A percentile compares a stretch with the other conserved stretches of the same genome.
phyloP scores from a whole-genome alignment of 1,140 invertebrate genomes.

The Coptotermes formosanus region DNA sequence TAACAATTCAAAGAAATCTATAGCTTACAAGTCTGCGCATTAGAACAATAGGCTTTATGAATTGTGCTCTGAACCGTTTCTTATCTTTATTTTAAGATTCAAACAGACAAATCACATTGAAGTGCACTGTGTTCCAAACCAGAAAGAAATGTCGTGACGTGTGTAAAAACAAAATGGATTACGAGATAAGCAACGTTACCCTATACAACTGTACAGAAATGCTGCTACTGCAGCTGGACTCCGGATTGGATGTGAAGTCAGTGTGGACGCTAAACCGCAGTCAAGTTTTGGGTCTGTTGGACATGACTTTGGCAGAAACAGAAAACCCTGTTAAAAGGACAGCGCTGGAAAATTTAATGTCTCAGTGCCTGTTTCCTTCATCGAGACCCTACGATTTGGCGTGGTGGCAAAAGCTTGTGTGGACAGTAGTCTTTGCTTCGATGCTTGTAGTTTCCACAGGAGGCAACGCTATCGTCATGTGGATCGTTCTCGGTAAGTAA shows the following conservation, averaged over 20 bases:
- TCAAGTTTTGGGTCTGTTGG: conserved; percentile 22
- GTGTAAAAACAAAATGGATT: not conserved
- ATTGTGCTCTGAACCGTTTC: too few relatives aligned
- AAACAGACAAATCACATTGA: too few relatives aligned
- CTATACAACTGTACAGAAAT: conserved; percentile 28
- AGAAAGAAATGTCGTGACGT: too few relatives aligned
- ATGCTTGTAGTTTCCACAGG: conserved; percentile 76
- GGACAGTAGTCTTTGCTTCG: conserved; percentile 66
- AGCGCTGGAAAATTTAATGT: not conserved
- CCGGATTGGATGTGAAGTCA: not conserved
- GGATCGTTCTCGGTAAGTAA: conserved; percentile 79
- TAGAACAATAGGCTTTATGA: too few relatives aligned
- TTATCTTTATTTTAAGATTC: too few relatives aligned
- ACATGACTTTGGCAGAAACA: not conserved
- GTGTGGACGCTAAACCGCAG: conserved; percentile 27
- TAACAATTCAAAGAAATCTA: too few relatives aligned
- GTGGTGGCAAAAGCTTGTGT: conserved; percentile 64
- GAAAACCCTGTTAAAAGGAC: not conserved
- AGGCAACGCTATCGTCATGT: conserved; percentile 84
- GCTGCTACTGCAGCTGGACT: conserved; percentile 17
- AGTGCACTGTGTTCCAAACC: too few relatives aligned
- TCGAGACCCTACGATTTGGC: conserved; percentile 48
- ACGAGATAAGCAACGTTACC: not conserved
- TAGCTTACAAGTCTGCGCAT: too few relatives aligned
- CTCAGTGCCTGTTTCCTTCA: conserved; percentile 31